phyloP scores from a whole-genome alignment of 2,113 vertebrate species.

The Ardeotis arabs region DNA sequence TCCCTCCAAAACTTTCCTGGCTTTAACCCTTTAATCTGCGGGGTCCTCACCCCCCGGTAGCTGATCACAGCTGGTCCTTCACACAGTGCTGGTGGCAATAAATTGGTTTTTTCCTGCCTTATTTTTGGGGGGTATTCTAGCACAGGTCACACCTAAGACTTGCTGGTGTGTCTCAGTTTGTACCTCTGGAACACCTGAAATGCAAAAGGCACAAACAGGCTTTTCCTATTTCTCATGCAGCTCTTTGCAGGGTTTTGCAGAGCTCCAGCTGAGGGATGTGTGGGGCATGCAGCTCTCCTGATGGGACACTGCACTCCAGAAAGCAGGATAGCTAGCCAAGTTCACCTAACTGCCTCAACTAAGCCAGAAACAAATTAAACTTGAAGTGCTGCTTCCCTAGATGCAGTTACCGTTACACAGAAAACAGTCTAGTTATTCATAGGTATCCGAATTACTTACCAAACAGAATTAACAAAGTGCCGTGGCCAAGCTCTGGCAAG shows the following conservation, averaged over 20 bases:
- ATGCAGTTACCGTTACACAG: not conserved
- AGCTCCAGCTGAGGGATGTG: not conserved
- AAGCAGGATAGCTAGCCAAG: not conserved
- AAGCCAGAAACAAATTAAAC: not conserved
- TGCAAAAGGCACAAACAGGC: not conserved
- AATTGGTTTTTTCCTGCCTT: not conserved
- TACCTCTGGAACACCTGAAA: not conserved
- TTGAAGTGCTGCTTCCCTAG: not conserved
- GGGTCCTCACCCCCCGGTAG: not conserved
- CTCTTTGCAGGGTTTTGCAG: not conserved
- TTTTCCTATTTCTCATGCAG: not conserved
- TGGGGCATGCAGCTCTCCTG: accelerated
- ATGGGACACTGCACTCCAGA: not conserved
- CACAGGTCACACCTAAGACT: not conserved
- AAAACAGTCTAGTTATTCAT: not conserved
- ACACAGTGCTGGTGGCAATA: accelerated
- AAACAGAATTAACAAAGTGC: not conserved
- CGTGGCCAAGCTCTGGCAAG: not conserved
- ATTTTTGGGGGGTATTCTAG: not conserved
- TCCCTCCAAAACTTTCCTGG: not conserved
- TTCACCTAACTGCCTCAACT: not conserved
- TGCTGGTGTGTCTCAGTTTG: not conserved
- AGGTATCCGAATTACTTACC: not conserved
- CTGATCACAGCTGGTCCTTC: not conserved
- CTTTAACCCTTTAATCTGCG: not conserved